A percentile compares a stretch with the other conserved stretches of the same genome.
phyloP scores from a whole-genome alignment of 2,797 vertebrate species.

The Novumbra hubbsi region DNA sequence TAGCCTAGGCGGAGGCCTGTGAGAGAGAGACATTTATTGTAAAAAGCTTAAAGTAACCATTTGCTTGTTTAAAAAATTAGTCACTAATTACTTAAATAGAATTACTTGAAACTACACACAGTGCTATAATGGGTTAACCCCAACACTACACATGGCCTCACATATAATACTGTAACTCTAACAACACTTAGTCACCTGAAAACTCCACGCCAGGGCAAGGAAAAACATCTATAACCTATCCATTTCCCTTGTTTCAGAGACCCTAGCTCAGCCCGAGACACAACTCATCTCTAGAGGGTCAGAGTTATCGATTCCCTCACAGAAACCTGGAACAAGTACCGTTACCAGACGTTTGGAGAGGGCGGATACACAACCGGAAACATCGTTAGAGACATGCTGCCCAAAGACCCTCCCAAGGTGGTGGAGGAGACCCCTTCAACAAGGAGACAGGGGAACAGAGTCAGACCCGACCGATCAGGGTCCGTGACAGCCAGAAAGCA shows the following conservation, averaged over 20 bases:
- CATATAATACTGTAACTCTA: neutral
- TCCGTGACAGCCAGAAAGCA: neutral
- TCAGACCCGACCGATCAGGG: neutral
- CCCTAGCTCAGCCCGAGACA: no score
- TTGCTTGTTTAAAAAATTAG: no score
- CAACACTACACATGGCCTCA: neutral
- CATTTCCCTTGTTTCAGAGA: no score
- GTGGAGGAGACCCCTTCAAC: neutral
- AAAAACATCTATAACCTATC: no score
- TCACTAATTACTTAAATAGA: no score
- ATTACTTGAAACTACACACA: no score
- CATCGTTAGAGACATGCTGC: no score
- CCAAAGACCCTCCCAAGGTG: neutral
- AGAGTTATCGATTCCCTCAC: neutral
- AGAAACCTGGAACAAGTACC: neutral
- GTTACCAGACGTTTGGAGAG: neutral
- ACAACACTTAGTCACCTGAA: neutral
- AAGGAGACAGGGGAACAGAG: neutral
- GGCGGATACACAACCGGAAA: neutral
- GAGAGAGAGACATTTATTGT: no score
- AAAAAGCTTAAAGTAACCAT: no score
- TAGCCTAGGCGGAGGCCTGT: no score
- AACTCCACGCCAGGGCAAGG: no score
- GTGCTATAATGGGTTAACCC: no score
- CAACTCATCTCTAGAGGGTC: neutral